These are phyloP conservation scores for Chironomus tepperi DNA, from an alignment of 1,140 invertebrate genomes.

Conservation along the genomic window DNA sequence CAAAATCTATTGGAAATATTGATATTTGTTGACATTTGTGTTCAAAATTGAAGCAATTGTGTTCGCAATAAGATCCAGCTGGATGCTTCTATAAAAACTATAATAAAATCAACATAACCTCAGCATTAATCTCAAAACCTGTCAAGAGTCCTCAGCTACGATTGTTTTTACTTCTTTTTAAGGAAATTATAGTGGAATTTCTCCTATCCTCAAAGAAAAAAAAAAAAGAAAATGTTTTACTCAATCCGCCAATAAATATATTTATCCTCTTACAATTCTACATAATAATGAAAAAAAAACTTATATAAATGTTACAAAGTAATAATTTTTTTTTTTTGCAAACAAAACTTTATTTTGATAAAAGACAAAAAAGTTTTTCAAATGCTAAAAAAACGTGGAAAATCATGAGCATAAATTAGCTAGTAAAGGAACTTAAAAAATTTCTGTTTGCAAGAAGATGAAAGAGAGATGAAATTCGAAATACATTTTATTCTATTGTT, in stretches of 20 bases:
- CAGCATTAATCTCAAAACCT: too few relatives aligned
- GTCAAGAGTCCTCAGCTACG: too few relatives aligned
- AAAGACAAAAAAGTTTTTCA: slow-evolving; percentile 11
- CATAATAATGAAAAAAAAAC: neutral
- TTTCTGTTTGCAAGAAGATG: slow-evolving; percentile 1
- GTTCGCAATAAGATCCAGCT: too few relatives aligned
- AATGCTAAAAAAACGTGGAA: neutral
- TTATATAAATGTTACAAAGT: slow-evolving; percentile 14
- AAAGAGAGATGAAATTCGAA: too few relatives aligned
- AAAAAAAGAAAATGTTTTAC: neutral
- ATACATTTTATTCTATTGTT: too few relatives aligned
- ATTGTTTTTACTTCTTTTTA: neutral
- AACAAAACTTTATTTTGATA: slow-evolving; percentile 10
- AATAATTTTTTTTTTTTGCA: slow-evolving; percentile 8
- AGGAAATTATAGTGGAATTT: neutral
- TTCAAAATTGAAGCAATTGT: too few relatives aligned
- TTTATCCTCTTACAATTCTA: neutral
- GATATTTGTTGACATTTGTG: too few relatives aligned
- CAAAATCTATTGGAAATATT: too few relatives aligned
- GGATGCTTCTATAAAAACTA: too few relatives aligned
- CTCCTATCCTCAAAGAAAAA: neutral
- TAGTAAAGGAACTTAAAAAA: neutral
- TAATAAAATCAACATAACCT: too few relatives aligned
- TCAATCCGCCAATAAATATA: neutral
- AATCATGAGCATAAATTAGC: slow-evolving; percentile 13